A percentile compares a stretch with the other conserved stretches of the same genome.
Evolutionary conservation across 2,888 invertebrate genomes (phyloP).

Genomic region (Apodemia mormo): DNA sequence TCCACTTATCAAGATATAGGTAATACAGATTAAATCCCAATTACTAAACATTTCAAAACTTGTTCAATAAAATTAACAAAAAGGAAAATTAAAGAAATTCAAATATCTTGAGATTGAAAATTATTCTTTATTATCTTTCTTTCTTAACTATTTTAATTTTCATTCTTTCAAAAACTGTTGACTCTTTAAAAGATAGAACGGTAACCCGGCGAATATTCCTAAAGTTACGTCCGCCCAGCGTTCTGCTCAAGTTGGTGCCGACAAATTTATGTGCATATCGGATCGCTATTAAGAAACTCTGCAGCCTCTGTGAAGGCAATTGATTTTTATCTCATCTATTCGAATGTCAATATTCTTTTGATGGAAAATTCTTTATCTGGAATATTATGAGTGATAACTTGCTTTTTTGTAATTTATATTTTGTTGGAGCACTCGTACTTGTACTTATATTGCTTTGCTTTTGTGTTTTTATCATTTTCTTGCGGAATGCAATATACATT

Average conservation of each 20-base stretch:
- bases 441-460: not conserved
- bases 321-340: constrained; percentile 19
- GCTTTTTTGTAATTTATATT: not conserved
- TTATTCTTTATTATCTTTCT: constrained; percentile 8
- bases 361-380: constrained; percentile 13
- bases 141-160: constrained; percentile 13
- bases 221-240: constrained; percentile 34
- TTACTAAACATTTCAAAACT: not conserved
- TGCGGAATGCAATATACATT: too few relatives aligned
- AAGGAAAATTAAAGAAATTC: not conserved
- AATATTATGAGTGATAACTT: constrained; percentile 13
- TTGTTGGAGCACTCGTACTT: not conserved
- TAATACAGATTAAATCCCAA: not conserved
- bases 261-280: constrained; percentile 70
- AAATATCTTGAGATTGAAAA: not conserved
- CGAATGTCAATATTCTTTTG: constrained; percentile 19
- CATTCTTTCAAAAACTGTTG: constrained; percentile 11
- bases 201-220: constrained; percentile 27
- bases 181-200: constrained; percentile 22
- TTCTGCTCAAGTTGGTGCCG: constrained; percentile 17
- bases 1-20: too few relatives aligned
- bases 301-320: constrained; percentile 26
- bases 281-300: constrained; percentile 54
- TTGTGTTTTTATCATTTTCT: not conserved
- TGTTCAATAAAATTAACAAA: not conserved